Base-by-base conservation (phyloP, 2,797 vertebrate genomes). In the Cyprinodon diabolis region DNA sequence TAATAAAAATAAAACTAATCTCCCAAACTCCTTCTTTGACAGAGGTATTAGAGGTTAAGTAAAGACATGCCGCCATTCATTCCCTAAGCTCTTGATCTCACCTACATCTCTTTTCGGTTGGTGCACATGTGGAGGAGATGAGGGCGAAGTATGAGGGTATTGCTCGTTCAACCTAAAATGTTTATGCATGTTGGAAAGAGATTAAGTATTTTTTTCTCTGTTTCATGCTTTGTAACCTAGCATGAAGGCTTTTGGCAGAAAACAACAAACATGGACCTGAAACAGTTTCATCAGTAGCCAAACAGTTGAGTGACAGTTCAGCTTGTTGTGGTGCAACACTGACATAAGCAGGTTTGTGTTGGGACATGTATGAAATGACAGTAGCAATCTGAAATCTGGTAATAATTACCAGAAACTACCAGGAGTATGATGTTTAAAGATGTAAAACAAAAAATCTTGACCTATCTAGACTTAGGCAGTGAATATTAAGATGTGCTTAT, bases 141-240 rank as follows among this genome's bases (percentile, higher is more conserved):
- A 82, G 77, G 54, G 51, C 30, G 66, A 25, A 65, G 45, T 62
- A 67, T 86, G 83, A 30, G 79, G 84, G 79, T 78, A n/a, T 12
- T 88, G 84, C 88, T 82, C 47, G 85, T 82, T 81, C 76, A 87
- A 75, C 52, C 51, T 76, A 70, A 30, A 74, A 77, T 70, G 71
- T 85, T 87, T 89, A 75, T 88, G 66, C 69, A 35, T 75, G 52
- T 68, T 84, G 80, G 83, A 83, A 49, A 78, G 52, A 83, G 77
- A 77, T 87, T 60, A 89, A 83, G 71, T 75, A 7, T 76, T 80
- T 84, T 82, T 83, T 77, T 80, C 69, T 80, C 69, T 17, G 58
- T 78, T 79, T 81, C 51, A 65, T 70, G 72, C 66, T 71, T 71
- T 57, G 69, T 72, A 43, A 66, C 63, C 65, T 68, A 45, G 60